Evolutionary conservation across 2,797 vertebrate genomes (phyloP).

Genomic region (Esox lucius): DNA sequence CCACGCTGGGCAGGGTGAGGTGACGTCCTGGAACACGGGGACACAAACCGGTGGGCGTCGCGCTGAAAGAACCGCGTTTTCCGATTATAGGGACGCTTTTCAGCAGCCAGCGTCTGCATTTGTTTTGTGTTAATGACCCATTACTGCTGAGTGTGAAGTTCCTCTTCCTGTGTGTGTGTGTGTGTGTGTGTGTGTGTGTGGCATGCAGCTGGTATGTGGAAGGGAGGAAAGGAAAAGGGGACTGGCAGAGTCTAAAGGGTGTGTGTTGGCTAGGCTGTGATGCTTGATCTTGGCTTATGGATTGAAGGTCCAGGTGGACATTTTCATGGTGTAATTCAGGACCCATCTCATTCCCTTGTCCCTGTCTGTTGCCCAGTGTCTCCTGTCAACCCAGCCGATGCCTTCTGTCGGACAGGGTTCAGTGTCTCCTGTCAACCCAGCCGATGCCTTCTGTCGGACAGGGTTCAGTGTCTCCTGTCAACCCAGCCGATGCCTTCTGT

Average conservation of each 20-base stretch:
- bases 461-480: too few relatives aligned
- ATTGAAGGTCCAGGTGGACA: slow-evolving; percentile 18
- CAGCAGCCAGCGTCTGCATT: neutral
- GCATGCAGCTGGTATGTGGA: neutral
- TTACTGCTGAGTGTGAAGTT: slow-evolving; percentile 16
- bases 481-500: too few relatives aligned
- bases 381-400: too few relatives aligned
- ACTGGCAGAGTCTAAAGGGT: neutral
- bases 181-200: slow-evolving; percentile 15
- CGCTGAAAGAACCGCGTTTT: neutral
- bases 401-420: too few relatives aligned
- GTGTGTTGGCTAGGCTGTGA: neutral
- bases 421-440: too few relatives aligned
- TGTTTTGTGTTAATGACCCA: slow-evolving; percentile 11
- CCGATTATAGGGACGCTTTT: too few relatives aligned
- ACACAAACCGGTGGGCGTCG: too few relatives aligned
- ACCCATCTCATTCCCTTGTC: too few relatives aligned
- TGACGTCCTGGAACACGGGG: slow-evolving; percentile 25
- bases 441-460: too few relatives aligned
- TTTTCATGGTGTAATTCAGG: neutral
- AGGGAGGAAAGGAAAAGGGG: neutral
- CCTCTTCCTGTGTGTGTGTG: slow-evolving; percentile 12
- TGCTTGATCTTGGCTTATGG: slow-evolving; percentile 11
- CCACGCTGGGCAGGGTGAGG: slow-evolving; percentile 9
- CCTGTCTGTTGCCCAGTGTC: too few relatives aligned